These are phyloP conservation scores for Tipula confusa DNA, from an alignment of 2,888 invertebrate species.

Conservation along the genomic window DNA sequence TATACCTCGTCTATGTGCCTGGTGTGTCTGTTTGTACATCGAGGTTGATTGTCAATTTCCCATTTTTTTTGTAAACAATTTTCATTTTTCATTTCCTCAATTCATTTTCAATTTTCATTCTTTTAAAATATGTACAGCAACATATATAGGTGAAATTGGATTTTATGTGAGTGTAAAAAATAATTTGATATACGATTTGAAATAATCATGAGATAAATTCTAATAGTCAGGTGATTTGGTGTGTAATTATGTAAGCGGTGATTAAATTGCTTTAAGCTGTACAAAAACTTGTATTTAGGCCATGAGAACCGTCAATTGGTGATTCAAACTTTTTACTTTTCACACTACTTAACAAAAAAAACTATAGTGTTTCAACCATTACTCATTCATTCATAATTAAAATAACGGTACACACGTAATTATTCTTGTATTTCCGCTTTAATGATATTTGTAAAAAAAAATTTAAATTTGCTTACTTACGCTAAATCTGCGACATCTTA, in stretches of 20 bases:
- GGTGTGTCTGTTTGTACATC: background rate
- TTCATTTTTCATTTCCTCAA: conserved; percentile 20
- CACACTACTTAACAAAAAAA: background rate
- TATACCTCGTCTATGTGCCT: background rate
- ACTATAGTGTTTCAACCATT: background rate
- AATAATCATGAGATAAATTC: background rate
- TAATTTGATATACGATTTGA: background rate
- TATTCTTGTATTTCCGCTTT: background rate
- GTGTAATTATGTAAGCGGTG: background rate
- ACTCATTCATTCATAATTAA: background rate
- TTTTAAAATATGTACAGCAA: background rate
- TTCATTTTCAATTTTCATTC: background rate
- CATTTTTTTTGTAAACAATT: conserved; percentile 1
- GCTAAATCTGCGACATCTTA: background rate
- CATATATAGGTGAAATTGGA: background rate
- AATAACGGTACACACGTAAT: background rate
- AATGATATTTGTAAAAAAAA: background rate
- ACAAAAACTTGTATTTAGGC: background rate
- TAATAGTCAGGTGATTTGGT: background rate
- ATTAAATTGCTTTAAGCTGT: background rate
- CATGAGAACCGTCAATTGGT: background rate
- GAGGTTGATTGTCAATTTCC: background rate
- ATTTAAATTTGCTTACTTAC: background rate
- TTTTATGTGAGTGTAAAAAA: background rate
- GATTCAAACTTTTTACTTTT: background rate